Conservation (phyloP, 2,113 vertebrate genomes). For the Anguilla japonica region DNA sequence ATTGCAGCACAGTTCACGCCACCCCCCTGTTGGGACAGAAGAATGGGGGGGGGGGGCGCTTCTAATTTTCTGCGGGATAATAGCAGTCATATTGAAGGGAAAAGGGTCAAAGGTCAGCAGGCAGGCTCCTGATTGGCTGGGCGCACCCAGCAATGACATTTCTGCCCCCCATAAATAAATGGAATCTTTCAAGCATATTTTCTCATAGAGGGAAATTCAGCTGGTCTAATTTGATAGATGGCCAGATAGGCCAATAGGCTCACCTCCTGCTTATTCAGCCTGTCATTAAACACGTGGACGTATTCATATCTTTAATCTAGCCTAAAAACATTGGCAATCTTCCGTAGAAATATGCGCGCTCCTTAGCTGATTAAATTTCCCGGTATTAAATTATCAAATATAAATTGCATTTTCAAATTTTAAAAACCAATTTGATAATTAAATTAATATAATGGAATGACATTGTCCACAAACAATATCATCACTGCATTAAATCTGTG, state of each 20-base stretch:
- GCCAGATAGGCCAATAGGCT: not conserved
- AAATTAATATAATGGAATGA: not conserved
- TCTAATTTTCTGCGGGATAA: constrained; percentile 81
- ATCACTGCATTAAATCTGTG: not conserved
- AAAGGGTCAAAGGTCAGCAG: constrained; percentile 76
- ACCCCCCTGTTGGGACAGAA: constrained; percentile 59
- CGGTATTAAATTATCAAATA: too few species aligned
- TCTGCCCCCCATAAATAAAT: constrained; percentile 26
- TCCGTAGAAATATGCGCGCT: not conserved
- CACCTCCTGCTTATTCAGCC: not conserved
- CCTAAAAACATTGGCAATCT: not conserved
- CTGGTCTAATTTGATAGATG: constrained; percentile 18
- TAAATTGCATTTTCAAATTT: too few species aligned
- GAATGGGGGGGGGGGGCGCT: constrained; percentile 69
- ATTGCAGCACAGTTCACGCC: constrained; percentile 59
- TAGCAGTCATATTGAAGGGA: constrained; percentile 74
- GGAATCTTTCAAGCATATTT: constrained; percentile 7
- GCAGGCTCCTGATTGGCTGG: constrained; percentile 74
- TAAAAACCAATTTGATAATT: not conserved
- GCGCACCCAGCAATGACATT: constrained; percentile 24
- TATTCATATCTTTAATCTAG: constrained; percentile 15
- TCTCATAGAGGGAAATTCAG: not conserved
- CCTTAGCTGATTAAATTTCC: not conserved
- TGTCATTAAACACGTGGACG: not conserved
- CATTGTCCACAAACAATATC: not conserved